phyloP scores from a whole-genome alignment of 2,888 invertebrate species.

The Netelia virgata region DNA sequence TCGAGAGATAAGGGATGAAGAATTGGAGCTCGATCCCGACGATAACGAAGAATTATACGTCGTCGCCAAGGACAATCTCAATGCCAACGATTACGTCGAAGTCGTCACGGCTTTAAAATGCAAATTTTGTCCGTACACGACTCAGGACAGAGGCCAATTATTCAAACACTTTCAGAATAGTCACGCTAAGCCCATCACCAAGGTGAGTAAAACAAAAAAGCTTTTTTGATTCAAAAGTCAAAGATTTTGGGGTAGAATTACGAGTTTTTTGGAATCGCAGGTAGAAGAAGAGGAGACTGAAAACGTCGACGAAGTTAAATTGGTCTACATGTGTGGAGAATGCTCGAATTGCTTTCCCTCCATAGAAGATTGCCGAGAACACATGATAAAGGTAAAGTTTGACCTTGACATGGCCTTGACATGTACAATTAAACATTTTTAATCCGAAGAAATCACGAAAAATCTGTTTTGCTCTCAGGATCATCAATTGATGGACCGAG shows the following conservation, averaged over 20 bases:
- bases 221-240: too few relatives aligned
- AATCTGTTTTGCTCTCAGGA: constrained; percentile 69
- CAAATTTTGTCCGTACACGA: constrained; percentile 86
- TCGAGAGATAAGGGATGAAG: constrained; percentile 65
- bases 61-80: constrained; percentile 69
- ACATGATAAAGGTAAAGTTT: constrained; percentile 85
- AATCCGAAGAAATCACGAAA: constrained; percentile 31
- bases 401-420: background rate
- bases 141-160: constrained; percentile 83
- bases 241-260: constrained; percentile 2
- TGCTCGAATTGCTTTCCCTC: constrained; percentile 85
- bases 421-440: background rate
- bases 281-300: constrained; percentile 67
- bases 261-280: constrained; percentile 48
- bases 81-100: constrained; percentile 85
- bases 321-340: constrained; percentile 86
- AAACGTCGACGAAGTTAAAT: constrained; percentile 76
- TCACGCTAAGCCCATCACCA: constrained; percentile 77
- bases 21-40: constrained; percentile 69
- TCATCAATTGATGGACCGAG: constrained; percentile 77
- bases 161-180: constrained; percentile 83
- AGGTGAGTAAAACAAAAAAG: constrained; percentile 54
- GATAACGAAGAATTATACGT: constrained; percentile 54
- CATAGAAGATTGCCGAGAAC: constrained; percentile 85
- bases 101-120: constrained; percentile 87